phyloP scores from a whole-genome alignment of 2,113 vertebrate genomes.

The Hoplias malabaricus region DNA sequence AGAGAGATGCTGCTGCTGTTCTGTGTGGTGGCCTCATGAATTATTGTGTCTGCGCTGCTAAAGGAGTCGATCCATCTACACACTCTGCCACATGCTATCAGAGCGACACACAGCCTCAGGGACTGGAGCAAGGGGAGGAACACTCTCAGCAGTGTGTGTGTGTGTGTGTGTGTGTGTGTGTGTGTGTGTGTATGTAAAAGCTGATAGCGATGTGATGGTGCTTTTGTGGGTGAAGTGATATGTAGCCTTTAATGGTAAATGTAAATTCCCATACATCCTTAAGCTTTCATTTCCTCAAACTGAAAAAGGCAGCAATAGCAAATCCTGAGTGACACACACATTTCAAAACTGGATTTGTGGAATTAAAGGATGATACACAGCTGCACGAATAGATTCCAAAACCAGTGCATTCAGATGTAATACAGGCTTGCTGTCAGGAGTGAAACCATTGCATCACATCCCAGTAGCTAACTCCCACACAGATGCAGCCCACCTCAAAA shows the following conservation, averaged over 20 bases:
- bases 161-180: not conserved
- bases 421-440: not conserved
- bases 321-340: conserved; percentile 18
- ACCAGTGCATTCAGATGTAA: not conserved
- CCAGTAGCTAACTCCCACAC: not conserved
- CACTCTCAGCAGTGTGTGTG: conserved; percentile 21
- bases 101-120: conserved; percentile 24
- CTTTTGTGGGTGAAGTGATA: conserved; percentile 1
- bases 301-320: not conserved
- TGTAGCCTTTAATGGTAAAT: conserved; percentile 13
- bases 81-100: conserved; percentile 50
- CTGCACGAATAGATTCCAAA: not conserved
- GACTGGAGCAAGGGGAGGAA: conserved; percentile 11
- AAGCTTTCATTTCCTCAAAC: not conserved
- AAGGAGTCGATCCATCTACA: conserved; percentile 52
- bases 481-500: not conserved
- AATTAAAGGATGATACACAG: conserved; percentile 8
- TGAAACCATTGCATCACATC: not conserved
- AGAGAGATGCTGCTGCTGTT: conserved; percentile 42
- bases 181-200: conserved; percentile 4
- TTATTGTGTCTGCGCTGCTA: conserved; percentile 56
- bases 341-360: not conserved
- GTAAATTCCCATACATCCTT: not conserved
- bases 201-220: not conserved
- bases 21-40: conserved; percentile 48